A percentile compares a stretch with the other conserved stretches of the same genome.
Evolutionary conservation across 2,797 vertebrate species (phyloP).

Genomic region (Pogonophryne albipinna): DNA sequence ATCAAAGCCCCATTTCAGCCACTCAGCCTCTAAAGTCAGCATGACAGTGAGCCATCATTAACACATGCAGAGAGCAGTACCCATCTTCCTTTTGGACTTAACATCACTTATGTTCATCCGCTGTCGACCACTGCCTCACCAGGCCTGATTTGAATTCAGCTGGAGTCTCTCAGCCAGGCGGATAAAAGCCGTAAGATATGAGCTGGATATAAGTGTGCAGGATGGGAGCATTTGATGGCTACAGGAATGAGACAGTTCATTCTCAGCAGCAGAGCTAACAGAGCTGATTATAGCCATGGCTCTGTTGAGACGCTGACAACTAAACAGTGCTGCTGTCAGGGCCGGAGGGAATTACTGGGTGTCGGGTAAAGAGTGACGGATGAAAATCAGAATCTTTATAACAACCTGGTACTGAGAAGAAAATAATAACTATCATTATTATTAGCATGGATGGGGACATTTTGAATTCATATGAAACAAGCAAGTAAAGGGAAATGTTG

Average conservation of each 20-base stretch:
- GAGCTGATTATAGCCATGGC: slow-evolving; percentile 65
- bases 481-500: slow-evolving; percentile 20
- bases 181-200: slow-evolving; percentile 31
- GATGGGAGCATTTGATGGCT: slow-evolving; percentile 48
- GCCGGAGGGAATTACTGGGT: slow-evolving; percentile 54
- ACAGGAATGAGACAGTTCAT: slow-evolving; percentile 66
- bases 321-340: slow-evolving; percentile 65
- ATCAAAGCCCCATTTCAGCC: slow-evolving; percentile 71
- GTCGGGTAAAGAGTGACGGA: slow-evolving; percentile 38
- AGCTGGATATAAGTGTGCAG: slow-evolving; percentile 32
- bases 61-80: slow-evolving; percentile 58
- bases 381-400: slow-evolving; percentile 48
- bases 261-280: slow-evolving; percentile 60
- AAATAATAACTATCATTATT: background rate
- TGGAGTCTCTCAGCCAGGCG: slow-evolving; percentile 31
- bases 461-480: slow-evolving; percentile 22
- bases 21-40: slow-evolving; percentile 68
- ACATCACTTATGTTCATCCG: slow-evolving; percentile 54
- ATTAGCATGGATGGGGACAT: slow-evolving; percentile 10
- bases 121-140: slow-evolving; percentile 38
- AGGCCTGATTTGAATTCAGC: slow-evolving; percentile 50
- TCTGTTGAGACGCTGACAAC: slow-evolving; percentile 62
- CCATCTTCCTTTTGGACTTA: slow-evolving; percentile 56
- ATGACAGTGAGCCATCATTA: slow-evolving; percentile 73
- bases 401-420: slow-evolving; percentile 29